Percentiles rank a stretch among this genome's conserved stretches.
These are phyloP conservation scores for Anableps anableps DNA, from an alignment of 2,797 vertebrate genomes.

Conservation along the genomic window DNA sequence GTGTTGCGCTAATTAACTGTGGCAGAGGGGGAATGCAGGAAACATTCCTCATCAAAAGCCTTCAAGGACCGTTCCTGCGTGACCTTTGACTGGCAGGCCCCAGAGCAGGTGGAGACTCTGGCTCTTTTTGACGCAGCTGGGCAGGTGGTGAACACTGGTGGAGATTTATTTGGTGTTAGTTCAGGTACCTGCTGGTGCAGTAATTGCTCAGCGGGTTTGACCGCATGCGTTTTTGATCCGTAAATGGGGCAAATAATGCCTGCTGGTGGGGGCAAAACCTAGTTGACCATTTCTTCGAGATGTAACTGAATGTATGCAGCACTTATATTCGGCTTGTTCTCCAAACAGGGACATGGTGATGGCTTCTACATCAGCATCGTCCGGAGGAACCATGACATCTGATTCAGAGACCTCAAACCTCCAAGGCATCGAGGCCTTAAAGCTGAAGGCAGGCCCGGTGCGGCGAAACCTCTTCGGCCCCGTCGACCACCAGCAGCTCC, in stretches of 20 bases:
- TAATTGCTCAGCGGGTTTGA: slow-evolving; percentile 53
- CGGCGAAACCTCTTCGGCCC: slow-evolving; percentile 84
- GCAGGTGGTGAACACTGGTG: not conserved
- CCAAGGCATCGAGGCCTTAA: slow-evolving; percentile 61
- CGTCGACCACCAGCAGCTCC: slow-evolving; percentile 81
- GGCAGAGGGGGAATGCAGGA: slow-evolving; percentile 14
- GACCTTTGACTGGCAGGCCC: slow-evolving; percentile 57
- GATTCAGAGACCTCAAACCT: slow-evolving; percentile 39
- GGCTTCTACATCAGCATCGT: slow-evolving; percentile 58
- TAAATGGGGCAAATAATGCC: slow-evolving; percentile 35
- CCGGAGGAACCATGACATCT: slow-evolving; percentile 24
- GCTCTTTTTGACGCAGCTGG: slow-evolving; percentile 6
- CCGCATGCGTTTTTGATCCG: slow-evolving; percentile 63
- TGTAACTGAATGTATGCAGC: not conserved
- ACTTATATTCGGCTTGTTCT: slow-evolving; percentile 18
- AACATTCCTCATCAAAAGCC: slow-evolving; percentile 33
- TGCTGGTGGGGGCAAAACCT: slow-evolving; percentile 32
- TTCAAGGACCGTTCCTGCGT: slow-evolving; percentile 13
- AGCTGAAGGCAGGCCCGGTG: slow-evolving; percentile 28
- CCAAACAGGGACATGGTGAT: slow-evolving; percentile 67
- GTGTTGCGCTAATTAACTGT: slow-evolving; percentile 46
- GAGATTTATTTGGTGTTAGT: slow-evolving; percentile 63
- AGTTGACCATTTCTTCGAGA: slow-evolving; percentile 30
- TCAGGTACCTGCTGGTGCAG: slow-evolving; percentile 41
- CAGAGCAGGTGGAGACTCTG: slow-evolving; percentile 62